Evolutionary conservation across 2,113 vertebrate genomes (phyloP).

Genomic region (Syrrhaptes paradoxus): DNA sequence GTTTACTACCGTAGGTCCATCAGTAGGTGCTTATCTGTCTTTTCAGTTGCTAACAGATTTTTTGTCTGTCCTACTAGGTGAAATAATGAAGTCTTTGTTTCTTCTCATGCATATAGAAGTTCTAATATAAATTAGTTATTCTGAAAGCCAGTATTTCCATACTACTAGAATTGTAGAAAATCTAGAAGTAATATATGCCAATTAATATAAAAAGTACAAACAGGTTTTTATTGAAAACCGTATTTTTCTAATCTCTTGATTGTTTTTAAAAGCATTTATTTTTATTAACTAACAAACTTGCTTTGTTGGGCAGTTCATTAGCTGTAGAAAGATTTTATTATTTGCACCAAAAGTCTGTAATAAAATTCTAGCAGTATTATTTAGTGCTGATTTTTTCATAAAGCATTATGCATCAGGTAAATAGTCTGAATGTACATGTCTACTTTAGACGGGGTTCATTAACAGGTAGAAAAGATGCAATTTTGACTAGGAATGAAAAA

Average conservation of each 20-base stretch:
- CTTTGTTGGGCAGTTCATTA: constrained; percentile 75
- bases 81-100: neutral
- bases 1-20: neutral
- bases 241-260: constrained; percentile 62
- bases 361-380: constrained; percentile 59
- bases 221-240: neutral
- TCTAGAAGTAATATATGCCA: constrained; percentile 36
- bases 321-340: constrained; percentile 66
- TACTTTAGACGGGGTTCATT: constrained; percentile 66
- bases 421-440: constrained; percentile 72
- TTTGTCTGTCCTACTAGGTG: neutral
- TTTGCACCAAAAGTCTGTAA: constrained; percentile 62
- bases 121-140: neutral
- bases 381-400: constrained; percentile 69
- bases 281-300: constrained; percentile 75
- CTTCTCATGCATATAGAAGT: neutral
- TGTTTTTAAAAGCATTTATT: constrained; percentile 72
- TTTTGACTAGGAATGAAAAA: constrained; percentile 41
- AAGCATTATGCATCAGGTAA: constrained; percentile 72
- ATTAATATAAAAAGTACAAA: constrained; percentile 39
- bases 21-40: neutral
- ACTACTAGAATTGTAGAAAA: constrained; percentile 42
- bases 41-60: neutral
- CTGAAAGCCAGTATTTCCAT: constrained; percentile 6
- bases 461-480: constrained; percentile 52